Percentiles rank a stretch among this genome's conserved stretches.
Conservation (phyloP, 2,888 invertebrate genomes). For the Bugula neritina region DNA sequence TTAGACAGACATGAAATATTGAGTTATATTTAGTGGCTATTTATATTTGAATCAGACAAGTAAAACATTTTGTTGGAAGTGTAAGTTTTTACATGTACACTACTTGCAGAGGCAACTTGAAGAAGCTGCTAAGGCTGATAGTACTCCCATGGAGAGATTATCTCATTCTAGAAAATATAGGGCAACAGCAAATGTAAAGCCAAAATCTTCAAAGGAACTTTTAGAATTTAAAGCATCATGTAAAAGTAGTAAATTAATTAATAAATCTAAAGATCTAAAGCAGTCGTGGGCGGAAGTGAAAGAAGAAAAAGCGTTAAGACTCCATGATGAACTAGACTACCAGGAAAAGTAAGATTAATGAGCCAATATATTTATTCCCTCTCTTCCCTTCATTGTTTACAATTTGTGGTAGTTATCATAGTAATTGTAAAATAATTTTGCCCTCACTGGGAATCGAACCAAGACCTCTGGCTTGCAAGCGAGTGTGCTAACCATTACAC, state of each 20-base stretch:
- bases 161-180: slow-evolving; percentile 20
- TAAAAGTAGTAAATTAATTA: slow-evolving; percentile 38
- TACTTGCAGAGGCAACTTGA: slow-evolving; percentile 25
- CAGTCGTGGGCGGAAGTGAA: slow-evolving; percentile 43
- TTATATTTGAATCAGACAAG: too few relatives aligned
- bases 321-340: slow-evolving; percentile 48
- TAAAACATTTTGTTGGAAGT: too few relatives aligned
- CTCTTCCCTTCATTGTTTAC: too few relatives aligned
- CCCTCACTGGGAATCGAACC: too few relatives aligned
- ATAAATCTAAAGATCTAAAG: slow-evolving; percentile 38
- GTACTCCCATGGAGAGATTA: slow-evolving; percentile 25
- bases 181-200: not conserved
- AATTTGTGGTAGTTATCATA: too few relatives aligned
- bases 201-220: slow-evolving; percentile 24
- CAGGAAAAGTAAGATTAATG: slow-evolving; percentile 47
- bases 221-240: slow-evolving; percentile 25
- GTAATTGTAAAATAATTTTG: too few relatives aligned
- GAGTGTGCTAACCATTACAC: too few relatives aligned
- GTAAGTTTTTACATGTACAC: too few relatives aligned
- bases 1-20: too few relatives aligned
- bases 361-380: too few relatives aligned
- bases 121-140: slow-evolving; percentile 21
- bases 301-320: slow-evolving; percentile 45
- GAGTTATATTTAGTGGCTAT: too few relatives aligned
- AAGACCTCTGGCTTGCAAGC: too few relatives aligned